Evolutionary conservation across 2,888 invertebrate genomes (phyloP), one percentile per base, ranked within the genome.

Genomic region (Troglohyphantes excavatus): DNA sequence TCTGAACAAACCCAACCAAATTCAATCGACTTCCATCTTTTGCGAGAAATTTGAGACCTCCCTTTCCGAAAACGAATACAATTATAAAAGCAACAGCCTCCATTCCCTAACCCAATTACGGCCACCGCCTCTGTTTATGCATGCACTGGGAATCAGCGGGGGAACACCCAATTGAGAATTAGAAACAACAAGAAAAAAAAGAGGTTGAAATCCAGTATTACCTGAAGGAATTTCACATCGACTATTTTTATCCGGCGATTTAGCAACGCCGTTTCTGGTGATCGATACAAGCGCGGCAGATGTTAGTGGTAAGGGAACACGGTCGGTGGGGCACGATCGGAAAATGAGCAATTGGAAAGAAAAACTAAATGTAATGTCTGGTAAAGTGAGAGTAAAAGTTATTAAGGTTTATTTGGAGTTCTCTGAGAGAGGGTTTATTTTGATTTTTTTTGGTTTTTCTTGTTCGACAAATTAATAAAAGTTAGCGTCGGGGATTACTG

Each of bases 331-430:
- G 63, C 43, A 65, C 65, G 65, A 78, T 65, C 61, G 29, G 26
- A 9, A 65, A 19, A 46, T 11, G 63, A 65, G 43, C 13, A n/a
- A 53, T 27, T 33, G 21, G 23, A 65, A 23, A 78, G 5, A 26
- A 59, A 75, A 59, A 61, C 23, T 23, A 73, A 29, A 59, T 17
- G 61, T 29, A 75, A 61, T 33, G 78, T 43, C n/a, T 17, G 27
- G 61, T 29, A 61, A n/a, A 75, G 75, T 27, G 59, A 53, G 19
- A 43, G 78, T 65, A 65, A 78, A 78, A 78, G 78, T 78, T 78
- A 65, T 65, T 76, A 39, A n/a, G 78, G 26, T 21, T 39, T 39
- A 63, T 63, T 7, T 23, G 59, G 61, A 75, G 61, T 75, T 33
- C 9, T 6, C 33, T 33, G 9, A 53, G 53, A 39, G 39, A 39